Evolutionary conservation across 37 sponge, comb jelly and placozoan species (phyloP), one percentile per base, ranked within the genome.

Genomic region (Hormiphora californensis): DNA sequence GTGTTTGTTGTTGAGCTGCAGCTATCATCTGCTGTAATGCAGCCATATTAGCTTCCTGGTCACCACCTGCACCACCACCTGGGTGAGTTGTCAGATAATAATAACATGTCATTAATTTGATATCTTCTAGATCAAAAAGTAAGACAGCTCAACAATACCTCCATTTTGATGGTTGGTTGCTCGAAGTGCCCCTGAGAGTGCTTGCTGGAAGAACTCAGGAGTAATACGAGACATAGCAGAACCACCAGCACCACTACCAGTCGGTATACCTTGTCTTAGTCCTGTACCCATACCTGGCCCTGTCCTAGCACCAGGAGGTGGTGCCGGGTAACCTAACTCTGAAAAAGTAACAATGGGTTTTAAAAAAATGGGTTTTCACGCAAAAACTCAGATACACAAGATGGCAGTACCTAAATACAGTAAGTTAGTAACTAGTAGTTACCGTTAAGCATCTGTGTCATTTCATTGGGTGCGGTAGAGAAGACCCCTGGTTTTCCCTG

Each of bases 131-230:
- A n/a, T n/a, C n/a, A n/a, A n/a, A n/a, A n/a, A n/a, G n/a, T n/a
- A n/a, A n/a, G n/a, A n/a, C n/a, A n/a, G n/a, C n/a, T n/a, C n/a
- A n/a, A n/a, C n/a, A n/a, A n/a, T n/a, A n/a, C n/a, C n/a, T n/a
- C n/a, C n/a, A n/a, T n/a, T n/a, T n/a, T n/a, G n/a, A n/a, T n/a
- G n/a, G 81, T 73, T 73, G 3, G 59, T 27, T 27, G 81, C 81
- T 40, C 81, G 40, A 43, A 73, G 40, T 73, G 81, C 81, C 8
- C 81, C 81, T 5, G 81, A 27, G 3, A 73, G 12, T 43, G 81
- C 81, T 40, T 73, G 81, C 46, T 73, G 81, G 0, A 73, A 46
- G 35, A 73, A 73, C 81, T 73, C 81, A 43, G 81, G 81, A 11
- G 81, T 73, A 2, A 73, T 73, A 43, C 81, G 40, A 3, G 32